These are phyloP conservation scores for Diarsia brunnea DNA, from an alignment of 2,888 invertebrate species.

Conservation along the genomic window DNA sequence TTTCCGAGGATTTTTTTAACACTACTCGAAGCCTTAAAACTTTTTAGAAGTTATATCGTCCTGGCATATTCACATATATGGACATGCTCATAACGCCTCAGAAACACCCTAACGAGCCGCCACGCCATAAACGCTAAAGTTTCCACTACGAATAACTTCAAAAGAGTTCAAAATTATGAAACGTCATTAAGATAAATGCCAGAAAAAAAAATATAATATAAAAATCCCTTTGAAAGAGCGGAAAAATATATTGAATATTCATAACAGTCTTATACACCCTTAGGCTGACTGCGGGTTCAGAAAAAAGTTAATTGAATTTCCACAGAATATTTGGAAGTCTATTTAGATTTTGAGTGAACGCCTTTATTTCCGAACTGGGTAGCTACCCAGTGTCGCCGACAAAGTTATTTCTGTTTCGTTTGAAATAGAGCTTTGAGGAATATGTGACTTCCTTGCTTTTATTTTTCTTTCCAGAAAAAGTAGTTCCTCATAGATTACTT, in stretches of 20 bases:
- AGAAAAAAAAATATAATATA: constrained; percentile 61
- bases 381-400: constrained; percentile 12
- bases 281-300: constrained; percentile 50
- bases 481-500: no score
- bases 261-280: constrained; percentile 65
- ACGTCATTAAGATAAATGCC: constrained; percentile 55
- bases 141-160: constrained; percentile 56
- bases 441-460: neutral
- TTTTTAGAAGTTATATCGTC: neutral
- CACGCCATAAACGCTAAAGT: constrained; percentile 37
- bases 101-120: constrained; percentile 46
- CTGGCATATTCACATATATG: neutral
- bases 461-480: neutral
- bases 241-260: constrained; percentile 71
- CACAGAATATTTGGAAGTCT: constrained; percentile 65
- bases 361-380: constrained; percentile 45
- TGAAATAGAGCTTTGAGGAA: neutral
- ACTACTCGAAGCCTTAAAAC: neutral
- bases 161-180: constrained; percentile 64
- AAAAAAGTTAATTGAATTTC: constrained; percentile 73
- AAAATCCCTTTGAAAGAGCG: constrained; percentile 65
- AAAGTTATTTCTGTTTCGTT: constrained; percentile 11
- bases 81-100: neutral
- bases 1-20: no score
- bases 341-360: constrained; percentile 63